These are phyloP conservation scores for Blastobasis lacticolella DNA, from an alignment of 2,888 invertebrate genomes.

Conservation along the genomic window DNA sequence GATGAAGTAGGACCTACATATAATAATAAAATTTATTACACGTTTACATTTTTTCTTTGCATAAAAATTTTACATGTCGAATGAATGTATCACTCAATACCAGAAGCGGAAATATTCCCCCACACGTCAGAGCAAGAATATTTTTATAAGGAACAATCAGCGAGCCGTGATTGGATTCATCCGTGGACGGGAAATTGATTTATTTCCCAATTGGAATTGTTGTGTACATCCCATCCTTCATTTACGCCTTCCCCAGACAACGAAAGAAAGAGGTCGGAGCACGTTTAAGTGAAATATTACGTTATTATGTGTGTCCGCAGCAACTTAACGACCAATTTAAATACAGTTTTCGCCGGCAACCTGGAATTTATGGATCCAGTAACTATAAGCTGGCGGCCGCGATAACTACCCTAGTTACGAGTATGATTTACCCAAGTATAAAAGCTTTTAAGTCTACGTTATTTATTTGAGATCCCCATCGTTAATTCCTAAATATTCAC, in stretches of 20 bases:
- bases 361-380: slow-evolving; percentile 8
- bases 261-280: slow-evolving; percentile 7
- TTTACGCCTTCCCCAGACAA: slow-evolving; percentile 15
- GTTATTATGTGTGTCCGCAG: slow-evolving; percentile 7
- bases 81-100: background rate
- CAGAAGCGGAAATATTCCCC: slow-evolving; percentile 4
- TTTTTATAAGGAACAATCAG: slow-evolving; percentile 19
- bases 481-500: too few relatives aligned
- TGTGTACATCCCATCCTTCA: slow-evolving; percentile 13
- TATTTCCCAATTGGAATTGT: slow-evolving; percentile 25
- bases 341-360: slow-evolving; percentile 8
- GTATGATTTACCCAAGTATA: too few relatives aligned
- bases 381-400: slow-evolving; percentile 8
- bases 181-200: slow-evolving; percentile 20
- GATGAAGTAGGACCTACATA: too few relatives aligned
- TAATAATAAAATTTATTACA: too few relatives aligned
- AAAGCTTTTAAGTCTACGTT: too few relatives aligned
- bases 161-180: slow-evolving; percentile 22
- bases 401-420: slow-evolving; percentile 12
- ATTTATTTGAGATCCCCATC: too few relatives aligned
- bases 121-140: slow-evolving; percentile 15
- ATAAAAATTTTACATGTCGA: background rate
- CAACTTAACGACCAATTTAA: slow-evolving; percentile 8
- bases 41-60: too few relatives aligned
- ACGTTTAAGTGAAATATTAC: slow-evolving; percentile 7